phyloP scores from a whole-genome alignment of 2,888 invertebrate species.

The Cistogaster globosa region DNA sequence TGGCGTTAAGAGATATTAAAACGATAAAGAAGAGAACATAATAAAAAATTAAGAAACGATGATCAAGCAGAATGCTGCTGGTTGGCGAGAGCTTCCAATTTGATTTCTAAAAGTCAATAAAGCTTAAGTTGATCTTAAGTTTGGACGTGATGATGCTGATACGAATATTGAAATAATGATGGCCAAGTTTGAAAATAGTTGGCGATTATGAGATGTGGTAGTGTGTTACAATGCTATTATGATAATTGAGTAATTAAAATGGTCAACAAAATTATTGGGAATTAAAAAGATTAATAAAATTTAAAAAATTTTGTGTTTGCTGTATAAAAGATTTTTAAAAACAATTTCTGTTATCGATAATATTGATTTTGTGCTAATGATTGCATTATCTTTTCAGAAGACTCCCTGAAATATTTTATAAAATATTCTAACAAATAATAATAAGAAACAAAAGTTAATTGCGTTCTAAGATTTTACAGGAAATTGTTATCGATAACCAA shows the following conservation, averaged over 20 bases:
- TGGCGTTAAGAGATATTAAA: slow-evolving; percentile 64
- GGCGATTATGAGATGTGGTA: slow-evolving; percentile 5
- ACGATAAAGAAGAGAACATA: slow-evolving; percentile 35
- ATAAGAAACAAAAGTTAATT: too few relatives aligned
- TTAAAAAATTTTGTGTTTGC: background rate
- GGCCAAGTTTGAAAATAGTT: slow-evolving; percentile 29
- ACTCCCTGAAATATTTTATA: too few relatives aligned
- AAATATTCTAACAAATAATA: too few relatives aligned
- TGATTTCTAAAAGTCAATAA: slow-evolving; percentile 31
- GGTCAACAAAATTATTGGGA: background rate
- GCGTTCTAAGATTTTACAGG: too few relatives aligned
- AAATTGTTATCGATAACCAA: too few relatives aligned
- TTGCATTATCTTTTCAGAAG: too few relatives aligned
- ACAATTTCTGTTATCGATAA: background rate
- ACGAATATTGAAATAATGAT: slow-evolving; percentile 17
- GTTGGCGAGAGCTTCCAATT: slow-evolving; percentile 46
- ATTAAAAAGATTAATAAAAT: background rate
- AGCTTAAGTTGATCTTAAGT: slow-evolving; percentile 32
- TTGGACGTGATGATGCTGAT: slow-evolving; percentile 27
- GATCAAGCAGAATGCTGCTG: slow-evolving; percentile 41
- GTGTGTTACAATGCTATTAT: slow-evolving; percentile 5
- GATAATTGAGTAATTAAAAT: slow-evolving; percentile 14
- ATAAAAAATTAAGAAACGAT: slow-evolving; percentile 16
- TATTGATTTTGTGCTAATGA: background rate
- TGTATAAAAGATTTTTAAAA: background rate